Evolutionary conservation across 2,797 vertebrate species (phyloP).

Genomic region (Florisuga fusca): DNA sequence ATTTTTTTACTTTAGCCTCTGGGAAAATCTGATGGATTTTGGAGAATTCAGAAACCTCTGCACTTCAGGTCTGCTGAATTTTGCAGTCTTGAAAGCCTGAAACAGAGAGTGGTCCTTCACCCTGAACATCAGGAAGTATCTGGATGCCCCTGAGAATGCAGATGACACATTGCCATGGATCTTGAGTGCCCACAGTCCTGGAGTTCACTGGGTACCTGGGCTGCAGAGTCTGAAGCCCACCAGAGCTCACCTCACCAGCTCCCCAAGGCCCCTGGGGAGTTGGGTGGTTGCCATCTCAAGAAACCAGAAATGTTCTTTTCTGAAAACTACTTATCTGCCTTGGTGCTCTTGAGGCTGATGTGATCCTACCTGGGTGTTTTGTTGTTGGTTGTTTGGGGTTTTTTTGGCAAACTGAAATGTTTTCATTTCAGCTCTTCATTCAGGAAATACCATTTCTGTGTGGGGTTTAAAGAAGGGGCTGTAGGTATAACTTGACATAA

Average conservation of each 20-base stretch:
- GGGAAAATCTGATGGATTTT: not conserved
- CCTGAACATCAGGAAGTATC: not conserved
- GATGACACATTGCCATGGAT: not conserved
- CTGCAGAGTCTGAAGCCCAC: not conserved
- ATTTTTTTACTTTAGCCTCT: not conserved
- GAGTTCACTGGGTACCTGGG: not conserved
- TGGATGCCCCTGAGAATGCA: not conserved
- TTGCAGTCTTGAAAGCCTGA: not conserved
- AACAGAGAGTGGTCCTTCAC: not conserved
- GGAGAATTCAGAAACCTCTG: not conserved
- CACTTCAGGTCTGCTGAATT: not conserved
- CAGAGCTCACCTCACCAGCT: accelerated
- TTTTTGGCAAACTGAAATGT: not conserved
- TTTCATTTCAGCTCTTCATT: not conserved
- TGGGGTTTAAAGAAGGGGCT: not conserved
- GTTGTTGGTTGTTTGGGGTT: no score
- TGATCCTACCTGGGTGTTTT: accelerated
- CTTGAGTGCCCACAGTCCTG: not conserved
- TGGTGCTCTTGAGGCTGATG: not conserved
- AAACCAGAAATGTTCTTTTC: not conserved
- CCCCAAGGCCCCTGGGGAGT: not conserved
- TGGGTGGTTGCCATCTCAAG: not conserved
- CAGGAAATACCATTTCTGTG: not conserved
- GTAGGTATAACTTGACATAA: not conserved
- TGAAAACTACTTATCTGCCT: not conserved